Evolutionary conservation across 2,888 invertebrate genomes (phyloP).

Genomic region (Spodoptera littoralis): DNA sequence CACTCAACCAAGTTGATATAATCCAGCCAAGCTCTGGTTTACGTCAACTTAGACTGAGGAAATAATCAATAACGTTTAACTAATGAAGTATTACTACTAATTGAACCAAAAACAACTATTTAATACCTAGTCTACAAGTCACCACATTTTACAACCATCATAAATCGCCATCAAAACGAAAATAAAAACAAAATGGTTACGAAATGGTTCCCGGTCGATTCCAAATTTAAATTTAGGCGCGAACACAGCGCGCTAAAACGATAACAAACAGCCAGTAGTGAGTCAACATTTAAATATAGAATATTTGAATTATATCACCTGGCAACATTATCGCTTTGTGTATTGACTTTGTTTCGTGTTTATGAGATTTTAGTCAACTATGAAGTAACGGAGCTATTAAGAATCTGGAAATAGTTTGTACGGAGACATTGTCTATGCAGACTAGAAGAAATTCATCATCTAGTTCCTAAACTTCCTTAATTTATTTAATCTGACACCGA

Average conservation of each 20-base stretch:
- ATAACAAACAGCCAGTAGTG: slow-evolving; percentile 70
- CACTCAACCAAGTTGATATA: too few species aligned
- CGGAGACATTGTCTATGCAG: slow-evolving; percentile 11
- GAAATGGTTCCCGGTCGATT: slow-evolving; percentile 65
- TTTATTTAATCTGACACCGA: background rate
- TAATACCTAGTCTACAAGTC: slow-evolving; percentile 27
- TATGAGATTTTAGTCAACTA: slow-evolving; percentile 25
- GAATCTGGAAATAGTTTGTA: slow-evolving; percentile 28
- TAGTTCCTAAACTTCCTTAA: too few species aligned
- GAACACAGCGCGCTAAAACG: slow-evolving; percentile 67
- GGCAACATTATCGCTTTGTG: slow-evolving; percentile 67
- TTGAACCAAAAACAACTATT: slow-evolving; percentile 19
- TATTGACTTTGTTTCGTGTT: slow-evolving; percentile 38
- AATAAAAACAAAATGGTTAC: slow-evolving; percentile 64
- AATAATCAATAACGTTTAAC: slow-evolving; percentile 19
- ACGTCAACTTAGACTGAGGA: slow-evolving; percentile 11
- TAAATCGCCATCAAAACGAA: slow-evolving; percentile 44
- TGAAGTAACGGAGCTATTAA: slow-evolving; percentile 15
- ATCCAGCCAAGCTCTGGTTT: slow-evolving; percentile 15
- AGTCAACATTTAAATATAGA: slow-evolving; percentile 70
- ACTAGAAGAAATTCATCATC: background rate
- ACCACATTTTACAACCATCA: slow-evolving; percentile 16
- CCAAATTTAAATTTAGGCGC: slow-evolving; percentile 79
- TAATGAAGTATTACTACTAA: slow-evolving; percentile 5
- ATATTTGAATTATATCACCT: slow-evolving; percentile 72